Percentiles rank a stretch among this genome's conserved stretches.
Evolutionary conservation across 2,888 invertebrate species (phyloP).

Genomic region (Brachylomia viminalis): DNA sequence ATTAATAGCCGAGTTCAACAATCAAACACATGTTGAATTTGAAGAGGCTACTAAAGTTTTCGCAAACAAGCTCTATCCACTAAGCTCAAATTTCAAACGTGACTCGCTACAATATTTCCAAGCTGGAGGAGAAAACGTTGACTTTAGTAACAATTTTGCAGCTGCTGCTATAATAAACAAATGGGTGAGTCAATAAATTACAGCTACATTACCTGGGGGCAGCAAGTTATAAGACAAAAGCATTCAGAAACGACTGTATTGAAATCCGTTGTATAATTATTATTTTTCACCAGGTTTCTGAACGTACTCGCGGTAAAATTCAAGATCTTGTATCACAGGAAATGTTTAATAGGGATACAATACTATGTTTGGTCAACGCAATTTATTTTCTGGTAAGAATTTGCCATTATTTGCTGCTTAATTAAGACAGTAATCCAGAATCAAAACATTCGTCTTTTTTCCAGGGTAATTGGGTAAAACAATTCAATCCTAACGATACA

Average conservation of each 20-base stretch:
- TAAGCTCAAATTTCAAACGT: constrained; percentile 56
- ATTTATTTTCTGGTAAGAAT: constrained; percentile 75
- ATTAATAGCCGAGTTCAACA: constrained; percentile 49
- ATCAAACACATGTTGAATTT: constrained; percentile 65
- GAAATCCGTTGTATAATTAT: background rate
- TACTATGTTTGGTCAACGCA: constrained; percentile 74
- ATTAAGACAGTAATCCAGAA: no score
- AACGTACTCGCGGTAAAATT: constrained; percentile 73
- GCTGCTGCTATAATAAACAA: constrained; percentile 72
- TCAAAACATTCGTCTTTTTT: constrained; percentile 24
- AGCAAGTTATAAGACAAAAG: background rate
- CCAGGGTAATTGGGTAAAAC: constrained; percentile 69
- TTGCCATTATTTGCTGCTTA: background rate
- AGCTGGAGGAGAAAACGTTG: constrained; percentile 66
- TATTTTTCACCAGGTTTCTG: constrained; percentile 66
- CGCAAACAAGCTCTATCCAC: constrained; percentile 46
- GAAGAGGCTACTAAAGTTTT: constrained; percentile 64
- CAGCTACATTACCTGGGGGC: no score
- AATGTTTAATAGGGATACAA: constrained; percentile 65
- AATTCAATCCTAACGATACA: constrained; percentile 65
- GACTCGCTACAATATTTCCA: constrained; percentile 59
- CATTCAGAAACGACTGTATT: background rate
- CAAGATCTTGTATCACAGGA: constrained; percentile 67
- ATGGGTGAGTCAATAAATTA: constrained; percentile 68
- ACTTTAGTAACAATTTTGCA: constrained; percentile 64